phyloP scores from a whole-genome alignment of 2,888 invertebrate species.

The Lysandra coridon region DNA sequence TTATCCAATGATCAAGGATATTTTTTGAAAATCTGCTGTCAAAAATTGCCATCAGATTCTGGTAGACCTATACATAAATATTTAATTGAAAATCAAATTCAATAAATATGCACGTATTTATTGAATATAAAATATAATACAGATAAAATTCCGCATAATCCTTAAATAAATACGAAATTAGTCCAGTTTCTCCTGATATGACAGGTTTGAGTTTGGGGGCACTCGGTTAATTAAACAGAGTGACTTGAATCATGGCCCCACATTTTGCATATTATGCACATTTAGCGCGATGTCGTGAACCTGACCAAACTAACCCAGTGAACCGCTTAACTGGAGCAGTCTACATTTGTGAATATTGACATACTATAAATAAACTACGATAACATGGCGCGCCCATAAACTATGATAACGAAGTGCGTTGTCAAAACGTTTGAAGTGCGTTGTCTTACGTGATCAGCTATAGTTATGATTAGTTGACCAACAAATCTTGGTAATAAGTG shows the following conservation, averaged over 20 bases:
- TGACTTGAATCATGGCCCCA: slow-evolving; percentile 16
- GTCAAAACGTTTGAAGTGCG: no score
- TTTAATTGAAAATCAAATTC: not conserved
- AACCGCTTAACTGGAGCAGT: slow-evolving; percentile 6
- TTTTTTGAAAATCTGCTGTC: no score
- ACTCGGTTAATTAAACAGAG: slow-evolving; percentile 25
- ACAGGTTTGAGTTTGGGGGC: not conserved
- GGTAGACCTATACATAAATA: not conserved
- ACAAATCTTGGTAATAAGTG: no score
- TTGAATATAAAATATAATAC: not conserved
- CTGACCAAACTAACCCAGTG: not conserved
- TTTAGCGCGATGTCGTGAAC: slow-evolving; percentile 26
- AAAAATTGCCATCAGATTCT: no score
- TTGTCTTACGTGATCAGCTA: no score
- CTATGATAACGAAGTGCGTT: no score
- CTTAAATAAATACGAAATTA: not conserved
- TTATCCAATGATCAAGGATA: no score
- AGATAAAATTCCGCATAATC: not conserved
- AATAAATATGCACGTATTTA: not conserved
- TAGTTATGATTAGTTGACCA: no score
- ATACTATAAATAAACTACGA: not conserved
- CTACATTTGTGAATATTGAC: not conserved
- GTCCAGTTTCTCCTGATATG: not conserved
- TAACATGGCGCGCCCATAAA: no score
- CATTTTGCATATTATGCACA: slow-evolving; percentile 34